A percentile compares a stretch with the other conserved stretches of the same genome.
Conservation (phyloP, 2,113 vertebrate species). For the Gila orcuttii region DNA sequence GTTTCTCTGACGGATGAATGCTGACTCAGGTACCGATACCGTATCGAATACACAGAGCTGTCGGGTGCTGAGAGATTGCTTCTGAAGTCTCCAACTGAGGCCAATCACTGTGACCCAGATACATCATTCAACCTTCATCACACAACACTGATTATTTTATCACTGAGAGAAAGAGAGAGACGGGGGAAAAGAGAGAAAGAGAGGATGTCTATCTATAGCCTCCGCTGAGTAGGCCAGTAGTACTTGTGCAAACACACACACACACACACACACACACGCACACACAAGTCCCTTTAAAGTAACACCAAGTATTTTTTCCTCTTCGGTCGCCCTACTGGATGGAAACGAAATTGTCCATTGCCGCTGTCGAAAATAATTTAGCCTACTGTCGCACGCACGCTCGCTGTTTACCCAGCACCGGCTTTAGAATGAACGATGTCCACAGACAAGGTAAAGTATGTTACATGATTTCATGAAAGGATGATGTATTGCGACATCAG, state of each 20-base stretch:
- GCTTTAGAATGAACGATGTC: too few species aligned
- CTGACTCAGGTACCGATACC: slow-evolving; percentile 27
- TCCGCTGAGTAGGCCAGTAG: slow-evolving; percentile 32
- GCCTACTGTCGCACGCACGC: too few species aligned
- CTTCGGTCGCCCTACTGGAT: too few species aligned
- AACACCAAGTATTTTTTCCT: too few species aligned
- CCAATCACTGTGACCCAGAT: slow-evolving; percentile 58
- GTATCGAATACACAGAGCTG: slow-evolving; percentile 5
- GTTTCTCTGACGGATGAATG: background rate
- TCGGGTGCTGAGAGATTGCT: slow-evolving; percentile 43
- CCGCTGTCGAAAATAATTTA: too few species aligned
- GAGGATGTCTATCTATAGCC: slow-evolving; percentile 44
- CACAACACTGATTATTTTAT: slow-evolving; percentile 47
- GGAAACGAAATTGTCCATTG: too few species aligned
- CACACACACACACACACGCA: background rate
- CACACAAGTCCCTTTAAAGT: too few species aligned
- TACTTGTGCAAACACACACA: background rate
- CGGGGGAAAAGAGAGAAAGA: background rate
- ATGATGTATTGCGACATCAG: too few species aligned
- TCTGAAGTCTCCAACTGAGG: slow-evolving; percentile 56
- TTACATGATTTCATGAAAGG: too few species aligned
- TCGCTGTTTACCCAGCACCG: too few species aligned
- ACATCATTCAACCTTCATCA: slow-evolving; percentile 52
- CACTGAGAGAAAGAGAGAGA: slow-evolving; percentile 33
- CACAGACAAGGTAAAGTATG: too few species aligned